Evolutionary conservation across 35 echinoderm and acorn worm species (phyloP), one percentile per base, ranked within the genome.

Genomic region (Apostichopus californicus): DNA sequence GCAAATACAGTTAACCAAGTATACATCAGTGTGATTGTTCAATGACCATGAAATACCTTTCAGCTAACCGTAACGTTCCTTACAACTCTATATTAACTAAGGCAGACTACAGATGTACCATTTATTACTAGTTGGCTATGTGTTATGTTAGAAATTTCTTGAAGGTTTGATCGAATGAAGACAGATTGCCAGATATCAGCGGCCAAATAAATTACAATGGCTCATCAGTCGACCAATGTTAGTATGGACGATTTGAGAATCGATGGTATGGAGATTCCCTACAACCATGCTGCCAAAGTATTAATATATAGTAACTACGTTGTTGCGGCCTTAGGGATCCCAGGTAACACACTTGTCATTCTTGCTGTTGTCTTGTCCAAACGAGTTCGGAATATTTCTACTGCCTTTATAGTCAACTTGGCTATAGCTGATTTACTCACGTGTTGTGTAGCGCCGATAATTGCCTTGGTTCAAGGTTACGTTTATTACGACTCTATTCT

Each of bases 281-380:
- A 13, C 7, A 75, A 75, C 17, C 71, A 75, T 13, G 15, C 71
- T 75, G 12, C 71, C 14, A n/a, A 75, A 18, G n/a, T 75, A 18
- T 14, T 75, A 22, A 75, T n/a, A 18, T 75, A 75, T n/a, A 14
- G 12, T 14, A 75, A 75, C 17, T 75, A 75, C 6, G 13, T 75
- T 14, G 71, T 75, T 18, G 71, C 71, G 14, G 12, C 17, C 6
- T 75, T 75, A n/a, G 78, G 78, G 8, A 52, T 81, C 28, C 78
- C 78, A 4, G 78, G 78, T 81, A 81, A 81, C 25, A 14, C 17
- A 46, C 78, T 81, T 52, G 78, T 81, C 17, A 81, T 81, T 46
- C 70, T 89, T 1, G 84, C 83, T 17, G 92, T 93, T 25, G 10
- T 71, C 2, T 68, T 93, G 53, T 93, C 92, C 8, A 85, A 77